Evolutionary conservation across 2,113 vertebrate species (phyloP), one percentile per base, ranked within the genome.

Genomic region (Mormoops blainvillei): DNA sequence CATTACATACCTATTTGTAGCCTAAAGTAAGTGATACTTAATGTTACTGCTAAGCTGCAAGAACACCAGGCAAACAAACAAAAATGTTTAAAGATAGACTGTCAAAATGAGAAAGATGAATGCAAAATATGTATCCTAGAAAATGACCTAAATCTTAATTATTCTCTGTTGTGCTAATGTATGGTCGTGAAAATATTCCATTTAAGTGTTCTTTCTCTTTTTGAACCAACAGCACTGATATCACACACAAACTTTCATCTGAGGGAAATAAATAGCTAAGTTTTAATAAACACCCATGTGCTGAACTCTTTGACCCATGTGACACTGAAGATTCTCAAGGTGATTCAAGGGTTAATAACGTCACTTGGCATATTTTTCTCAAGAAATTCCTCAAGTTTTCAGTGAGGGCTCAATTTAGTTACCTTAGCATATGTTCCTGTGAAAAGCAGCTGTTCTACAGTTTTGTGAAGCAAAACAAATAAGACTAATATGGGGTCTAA

Each of bases 371-470:
- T 87, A 71, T 86, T 93, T 97, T 95, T 84, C 77, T 82, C n/a
- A 85, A 96, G 89, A 74, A 96, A 96, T 94, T 96, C 43, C 36
- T 91, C 45, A 94, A 92, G 81, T 50, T 94, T 97, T 94, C 89
- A 58, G 52, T 82, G 61, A 93, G 80, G 77, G 20, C 74, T 91
- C 88, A 96, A 74, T 71, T 83, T 87, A 90, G 87, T 90, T 93
- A 96, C 91, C 38, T 96, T 92, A 89, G 65, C 96, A 97, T 87
- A 94, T 88, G 76, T 94, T 97, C 89, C 93, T 98, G 94, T 95
- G 83, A 97, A 96, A 73, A 97, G 36, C 91, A 97, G 91, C 93
- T 97, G 94, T 93, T 96, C n/a, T 67, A 89, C 87, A 96, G 68
- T 87, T 97, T 94, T 94, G 83, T 84, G 73, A 95, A 94, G 48